These are phyloP conservation scores for Orientallactaga bullata DNA, from an alignment of 2,113 vertebrate genomes.

Conservation along the genomic window DNA sequence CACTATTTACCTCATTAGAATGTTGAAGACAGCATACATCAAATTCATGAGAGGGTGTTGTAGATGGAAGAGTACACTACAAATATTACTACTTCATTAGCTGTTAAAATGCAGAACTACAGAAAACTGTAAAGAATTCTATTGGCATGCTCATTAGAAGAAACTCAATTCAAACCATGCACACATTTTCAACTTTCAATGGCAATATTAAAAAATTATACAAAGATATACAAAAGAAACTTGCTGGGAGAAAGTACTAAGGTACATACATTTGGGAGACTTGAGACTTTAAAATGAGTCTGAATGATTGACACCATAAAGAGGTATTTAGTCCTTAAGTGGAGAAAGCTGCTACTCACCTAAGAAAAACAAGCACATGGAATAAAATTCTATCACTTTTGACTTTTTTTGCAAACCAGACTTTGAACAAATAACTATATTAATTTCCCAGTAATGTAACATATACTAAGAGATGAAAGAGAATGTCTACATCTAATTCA, in stretches of 20 bases:
- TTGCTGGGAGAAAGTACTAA: conserved; percentile 52
- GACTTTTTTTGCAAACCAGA: conserved; percentile 1
- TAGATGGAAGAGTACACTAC: neutral
- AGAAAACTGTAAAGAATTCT: conserved; percentile 29
- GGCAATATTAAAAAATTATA: conserved; percentile 49
- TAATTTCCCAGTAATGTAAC: conserved; percentile 26
- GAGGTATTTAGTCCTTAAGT: conserved; percentile 70
- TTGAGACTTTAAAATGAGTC: conserved; percentile 48
- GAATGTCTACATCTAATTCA: conserved; percentile 20
- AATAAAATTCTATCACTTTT: conserved; percentile 47
- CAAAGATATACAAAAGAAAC: conserved; percentile 32
- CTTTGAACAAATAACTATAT: conserved; percentile 32
- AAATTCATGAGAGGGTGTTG: neutral
- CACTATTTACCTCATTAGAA: neutral
- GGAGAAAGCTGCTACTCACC: conserved; percentile 52
- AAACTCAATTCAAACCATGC: conserved; percentile 64
- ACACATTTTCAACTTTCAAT: conserved; percentile 40
- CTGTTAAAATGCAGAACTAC: conserved; percentile 36
- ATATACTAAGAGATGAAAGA: conserved; percentile 13
- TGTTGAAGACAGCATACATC: neutral
- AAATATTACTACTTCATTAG: conserved; percentile 7
- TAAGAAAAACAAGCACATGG: conserved; percentile 64
- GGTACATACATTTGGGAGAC: conserved; percentile 56
- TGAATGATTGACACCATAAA: conserved; percentile 54
- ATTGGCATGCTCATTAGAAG: conserved; percentile 56